These are phyloP conservation scores for Polypedilum pembai DNA, from an alignment of 1,140 invertebrate species.

Conservation along the genomic window DNA sequence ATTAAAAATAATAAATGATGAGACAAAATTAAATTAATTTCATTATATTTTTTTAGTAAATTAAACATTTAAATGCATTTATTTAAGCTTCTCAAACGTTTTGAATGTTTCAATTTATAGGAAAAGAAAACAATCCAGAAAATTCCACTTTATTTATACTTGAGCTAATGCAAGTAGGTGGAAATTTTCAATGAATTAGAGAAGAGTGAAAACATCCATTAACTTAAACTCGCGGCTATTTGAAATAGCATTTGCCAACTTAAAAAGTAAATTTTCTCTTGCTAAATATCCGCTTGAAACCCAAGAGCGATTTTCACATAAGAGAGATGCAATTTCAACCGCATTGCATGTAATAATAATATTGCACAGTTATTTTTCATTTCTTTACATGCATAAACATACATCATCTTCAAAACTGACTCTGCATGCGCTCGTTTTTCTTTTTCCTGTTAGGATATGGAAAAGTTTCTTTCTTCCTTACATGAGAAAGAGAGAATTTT, in stretches of 20 bases:
- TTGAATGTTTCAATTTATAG: neutral
- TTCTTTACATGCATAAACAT: constrained; percentile 7
- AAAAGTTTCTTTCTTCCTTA: too few species aligned
- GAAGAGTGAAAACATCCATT: neutral
- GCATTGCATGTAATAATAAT: neutral
- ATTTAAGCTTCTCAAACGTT: neutral
- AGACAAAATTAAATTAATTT: too few species aligned
- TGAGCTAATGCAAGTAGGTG: neutral
- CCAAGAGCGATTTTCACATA: neutral
- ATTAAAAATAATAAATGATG: too few species aligned
- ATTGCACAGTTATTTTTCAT: neutral
- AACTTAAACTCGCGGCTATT: neutral
- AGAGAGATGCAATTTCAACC: neutral
- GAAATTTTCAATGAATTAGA: neutral
- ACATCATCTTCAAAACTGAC: neutral
- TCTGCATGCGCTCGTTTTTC: too few species aligned
- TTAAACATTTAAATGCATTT: neutral
- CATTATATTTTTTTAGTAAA: too few species aligned
- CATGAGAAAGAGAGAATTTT: too few species aligned
- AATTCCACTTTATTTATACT: neutral
- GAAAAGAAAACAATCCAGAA: neutral
- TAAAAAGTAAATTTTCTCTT: neutral
- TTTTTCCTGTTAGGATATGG: too few species aligned
- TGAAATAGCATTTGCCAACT: neutral
- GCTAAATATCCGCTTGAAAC: neutral